A percentile compares a stretch with the other conserved stretches of the same genome.
Conservation (phyloP, 1,140 invertebrate genomes). For the Diuraphis noxia region DNA sequence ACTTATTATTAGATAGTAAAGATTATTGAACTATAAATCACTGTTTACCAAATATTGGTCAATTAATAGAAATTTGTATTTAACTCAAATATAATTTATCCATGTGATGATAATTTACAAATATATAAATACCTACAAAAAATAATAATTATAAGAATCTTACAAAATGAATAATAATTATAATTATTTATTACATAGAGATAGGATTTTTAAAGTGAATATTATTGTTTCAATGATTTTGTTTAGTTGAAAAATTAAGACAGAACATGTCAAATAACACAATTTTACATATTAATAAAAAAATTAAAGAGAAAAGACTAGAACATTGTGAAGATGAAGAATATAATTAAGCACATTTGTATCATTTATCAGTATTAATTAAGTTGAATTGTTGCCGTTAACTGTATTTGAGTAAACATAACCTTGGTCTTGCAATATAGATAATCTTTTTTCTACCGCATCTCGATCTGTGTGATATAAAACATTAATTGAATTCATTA, state of each 20-base stretch:
- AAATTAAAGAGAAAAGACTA: not conserved
- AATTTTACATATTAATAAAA: conserved; percentile 32
- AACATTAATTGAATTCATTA: conserved; percentile 35
- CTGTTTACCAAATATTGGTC: not conserved
- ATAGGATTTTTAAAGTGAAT: not conserved
- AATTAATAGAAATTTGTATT: not conserved
- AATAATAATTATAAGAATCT: conserved; percentile 14
- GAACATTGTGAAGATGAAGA: conserved; percentile 7
- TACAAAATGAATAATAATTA: conserved; percentile 21
- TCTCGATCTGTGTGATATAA: conserved; percentile 75
- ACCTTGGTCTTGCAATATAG: conserved; percentile 82
- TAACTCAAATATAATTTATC: not conserved
- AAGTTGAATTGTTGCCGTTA: conserved; percentile 52
- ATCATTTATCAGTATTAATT: conserved; percentile 18
- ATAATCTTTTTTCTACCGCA: conserved; percentile 87
- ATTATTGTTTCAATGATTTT: conserved; percentile 3
- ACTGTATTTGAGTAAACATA: conserved; percentile 70
- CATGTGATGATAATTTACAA: not conserved
- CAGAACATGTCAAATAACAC: not conserved
- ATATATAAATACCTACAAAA: conserved; percentile 21
- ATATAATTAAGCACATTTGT: conserved; percentile 16
- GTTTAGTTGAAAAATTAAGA: not conserved
- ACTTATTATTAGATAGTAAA: not conserved
- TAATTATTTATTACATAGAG: not conserved
- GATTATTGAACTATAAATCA: not conserved